Evolutionary conservation across 2,113 vertebrate species (phyloP).

Genomic region (Rhinopomastus cyanomelas): DNA sequence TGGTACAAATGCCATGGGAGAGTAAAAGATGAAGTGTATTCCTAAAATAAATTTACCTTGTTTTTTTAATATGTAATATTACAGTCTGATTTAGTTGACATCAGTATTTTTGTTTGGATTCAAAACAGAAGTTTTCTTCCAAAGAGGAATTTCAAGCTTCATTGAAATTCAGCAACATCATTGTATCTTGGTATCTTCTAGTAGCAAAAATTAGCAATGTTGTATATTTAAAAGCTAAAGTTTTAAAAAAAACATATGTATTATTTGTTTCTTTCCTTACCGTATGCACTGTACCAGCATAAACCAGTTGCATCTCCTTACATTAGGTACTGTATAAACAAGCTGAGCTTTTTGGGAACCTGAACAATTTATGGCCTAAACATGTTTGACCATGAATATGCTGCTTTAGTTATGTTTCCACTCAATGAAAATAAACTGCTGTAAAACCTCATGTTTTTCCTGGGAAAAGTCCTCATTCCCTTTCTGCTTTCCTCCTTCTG

Average conservation of each 20-base stretch:
- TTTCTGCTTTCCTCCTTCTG: background rate
- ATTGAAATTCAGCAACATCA: background rate
- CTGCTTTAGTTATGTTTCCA: background rate
- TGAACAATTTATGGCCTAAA: background rate
- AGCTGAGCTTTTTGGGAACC: background rate
- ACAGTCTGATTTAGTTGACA: background rate
- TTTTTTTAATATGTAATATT: background rate
- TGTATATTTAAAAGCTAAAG: background rate
- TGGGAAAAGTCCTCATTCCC: background rate
- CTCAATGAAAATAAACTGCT: background rate
- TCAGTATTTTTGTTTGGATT: too few relatives aligned
- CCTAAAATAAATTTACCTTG: background rate
- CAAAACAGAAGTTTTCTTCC: background rate
- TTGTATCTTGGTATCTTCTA: background rate
- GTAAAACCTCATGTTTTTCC: background rate
- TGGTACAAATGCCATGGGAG: background rate
- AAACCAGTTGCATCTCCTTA: background rate
- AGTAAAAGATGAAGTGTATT: background rate
- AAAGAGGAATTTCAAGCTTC: background rate
- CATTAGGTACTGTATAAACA: background rate
- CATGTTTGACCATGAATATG: background rate
- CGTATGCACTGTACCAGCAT: background rate
- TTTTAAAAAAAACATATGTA: background rate
- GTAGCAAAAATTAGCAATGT: background rate
- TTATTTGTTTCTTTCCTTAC: background rate